These are phyloP conservation scores for Drosophila lowei DNA, from an alignment of 1,140 invertebrate genomes.

Conservation along the genomic window DNA sequence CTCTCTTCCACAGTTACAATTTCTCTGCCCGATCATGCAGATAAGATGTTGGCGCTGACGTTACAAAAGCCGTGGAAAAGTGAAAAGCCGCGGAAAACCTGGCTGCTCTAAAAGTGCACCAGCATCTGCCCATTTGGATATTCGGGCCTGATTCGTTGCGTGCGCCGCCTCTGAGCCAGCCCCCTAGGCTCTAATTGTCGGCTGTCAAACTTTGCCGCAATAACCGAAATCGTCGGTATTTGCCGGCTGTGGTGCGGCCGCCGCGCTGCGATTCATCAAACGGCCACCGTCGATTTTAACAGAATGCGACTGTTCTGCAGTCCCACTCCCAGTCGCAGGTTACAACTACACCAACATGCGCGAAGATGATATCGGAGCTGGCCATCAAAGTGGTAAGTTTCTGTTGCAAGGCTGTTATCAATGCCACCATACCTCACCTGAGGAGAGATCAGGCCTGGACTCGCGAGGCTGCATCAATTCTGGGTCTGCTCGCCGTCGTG, in stretches of 20 bases:
- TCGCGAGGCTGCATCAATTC: not conserved
- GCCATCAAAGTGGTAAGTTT: conserved; percentile 90
- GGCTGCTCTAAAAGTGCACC: conserved; percentile 13
- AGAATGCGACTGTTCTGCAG: conserved; percentile 69
- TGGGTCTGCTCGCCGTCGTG: too few relatives aligned
- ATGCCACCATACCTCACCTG: conserved; percentile 2
- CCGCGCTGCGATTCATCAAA: conserved; percentile 76
- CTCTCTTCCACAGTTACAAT: conserved; percentile 63
- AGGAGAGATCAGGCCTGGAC: conserved; percentile 15
- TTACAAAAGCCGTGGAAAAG: conserved; percentile 60
- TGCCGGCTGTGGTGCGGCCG: too few relatives aligned
- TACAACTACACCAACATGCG: conserved; percentile 86
- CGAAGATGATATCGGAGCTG: conserved; percentile 96
- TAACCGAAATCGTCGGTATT: too few relatives aligned
- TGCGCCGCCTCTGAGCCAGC: conserved; percentile 10
- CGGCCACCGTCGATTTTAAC: conserved; percentile 72
- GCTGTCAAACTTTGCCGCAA: too few relatives aligned
- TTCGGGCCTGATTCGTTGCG: conserved; percentile 21
- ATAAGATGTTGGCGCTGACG: conserved; percentile 25
- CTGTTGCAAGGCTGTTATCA: not conserved
- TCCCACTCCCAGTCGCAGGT: conserved; percentile 66
- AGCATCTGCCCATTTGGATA: conserved; percentile 17
- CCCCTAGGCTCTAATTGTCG: conserved; percentile 9
- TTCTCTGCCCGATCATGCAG: too few relatives aligned
- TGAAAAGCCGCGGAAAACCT: conserved; percentile 55